Percentiles rank a stretch among this genome's conserved stretches.
Evolutionary conservation across 1,140 invertebrate species (phyloP).

Genomic region (Lamellibrachia luymesi): DNA sequence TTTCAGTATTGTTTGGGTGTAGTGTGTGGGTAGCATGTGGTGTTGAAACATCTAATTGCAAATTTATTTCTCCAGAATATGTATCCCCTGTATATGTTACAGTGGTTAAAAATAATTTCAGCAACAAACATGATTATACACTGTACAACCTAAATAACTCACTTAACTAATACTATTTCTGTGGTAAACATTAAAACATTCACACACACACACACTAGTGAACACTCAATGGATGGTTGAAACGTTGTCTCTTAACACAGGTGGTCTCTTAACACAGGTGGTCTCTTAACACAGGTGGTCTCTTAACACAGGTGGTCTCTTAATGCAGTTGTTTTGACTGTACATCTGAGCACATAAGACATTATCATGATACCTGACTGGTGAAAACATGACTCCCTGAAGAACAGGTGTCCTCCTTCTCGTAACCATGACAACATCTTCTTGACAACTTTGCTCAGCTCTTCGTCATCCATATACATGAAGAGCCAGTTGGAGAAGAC

Average conservation of each 20-base stretch:
- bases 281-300: too few species aligned
- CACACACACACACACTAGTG: neutral
- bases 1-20: neutral
- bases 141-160: neutral
- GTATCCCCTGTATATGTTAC: too few species aligned
- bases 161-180: neutral
- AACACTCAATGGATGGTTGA: neutral
- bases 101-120: too few species aligned
- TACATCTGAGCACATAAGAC: neutral
- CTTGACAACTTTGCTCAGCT: constrained; percentile 57
- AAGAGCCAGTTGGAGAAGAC: constrained; percentile 68
- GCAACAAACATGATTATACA: neutral
- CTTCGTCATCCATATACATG: constrained; percentile 64
- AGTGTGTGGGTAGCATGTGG: neutral
- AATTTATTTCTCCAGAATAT: neutral
- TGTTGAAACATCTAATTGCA: neutral
- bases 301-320: neutral
- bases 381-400: constrained; percentile 59
- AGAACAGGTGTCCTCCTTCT: constrained; percentile 60
- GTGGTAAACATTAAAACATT: too few species aligned
- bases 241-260: neutral
- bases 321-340: neutral
- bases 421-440: constrained; percentile 61
- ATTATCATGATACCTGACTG: constrained; percentile 57
- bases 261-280: too few species aligned